Conservation (phyloP, 2,888 invertebrate genomes). For the Eupithecia tripunctaria region DNA sequence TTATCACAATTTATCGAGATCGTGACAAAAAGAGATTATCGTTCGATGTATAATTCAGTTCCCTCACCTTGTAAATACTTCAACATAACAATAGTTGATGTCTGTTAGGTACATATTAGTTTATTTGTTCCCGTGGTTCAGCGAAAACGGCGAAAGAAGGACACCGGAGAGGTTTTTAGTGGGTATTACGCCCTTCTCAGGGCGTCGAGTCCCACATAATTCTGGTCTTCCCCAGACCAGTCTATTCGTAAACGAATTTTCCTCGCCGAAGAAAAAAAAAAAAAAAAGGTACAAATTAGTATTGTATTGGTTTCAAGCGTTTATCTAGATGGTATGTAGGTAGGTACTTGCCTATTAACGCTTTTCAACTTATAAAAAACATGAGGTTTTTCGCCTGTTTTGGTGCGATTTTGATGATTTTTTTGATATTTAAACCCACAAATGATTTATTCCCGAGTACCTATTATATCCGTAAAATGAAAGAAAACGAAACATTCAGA, state of each 20-base stretch:
- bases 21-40: slow-evolving; percentile 73
- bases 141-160: no score
- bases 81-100: slow-evolving; percentile 41
- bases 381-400: background rate
- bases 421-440: no score
- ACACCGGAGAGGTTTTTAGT: no score
- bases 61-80: slow-evolving; percentile 50
- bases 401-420: background rate
- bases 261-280: no score
- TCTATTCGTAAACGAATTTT: no score
- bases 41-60: slow-evolving; percentile 48
- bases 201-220: no score
- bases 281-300: no score
- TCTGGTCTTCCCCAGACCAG: no score
- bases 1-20: slow-evolving; percentile 68
- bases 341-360: background rate
- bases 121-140: no score
- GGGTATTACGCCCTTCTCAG: no score
- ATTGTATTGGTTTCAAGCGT: background rate
- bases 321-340: no score
- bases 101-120: background rate
- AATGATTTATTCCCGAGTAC: no score
- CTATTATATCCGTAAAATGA: background rate
- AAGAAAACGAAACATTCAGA: background rate
- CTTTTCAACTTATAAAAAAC: background rate